Conservation (phyloP, 2,888 invertebrate genomes). For the Metellina segmentata region DNA sequence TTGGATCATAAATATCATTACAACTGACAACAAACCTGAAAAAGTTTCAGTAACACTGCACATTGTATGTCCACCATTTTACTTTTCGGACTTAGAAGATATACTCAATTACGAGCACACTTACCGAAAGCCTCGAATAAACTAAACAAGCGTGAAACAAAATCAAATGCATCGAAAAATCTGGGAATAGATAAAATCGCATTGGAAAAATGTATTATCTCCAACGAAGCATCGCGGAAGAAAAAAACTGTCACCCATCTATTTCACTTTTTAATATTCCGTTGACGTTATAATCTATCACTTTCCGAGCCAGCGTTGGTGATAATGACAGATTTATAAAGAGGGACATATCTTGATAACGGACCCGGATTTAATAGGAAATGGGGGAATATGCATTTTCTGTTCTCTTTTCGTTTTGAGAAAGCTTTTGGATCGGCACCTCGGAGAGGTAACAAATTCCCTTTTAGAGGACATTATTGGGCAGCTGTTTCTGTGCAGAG, state of each 20-base stretch:
- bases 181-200: not conserved
- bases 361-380: not conserved
- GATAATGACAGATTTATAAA: not conserved
- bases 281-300: not conserved
- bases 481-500: not conserved
- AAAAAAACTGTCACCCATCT: not conserved
- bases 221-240: not conserved
- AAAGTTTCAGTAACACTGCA: too few relatives aligned
- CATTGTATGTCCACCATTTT: not conserved
- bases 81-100: not conserved
- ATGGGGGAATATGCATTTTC: not conserved
- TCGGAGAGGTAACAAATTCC: not conserved
- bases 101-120: not conserved
- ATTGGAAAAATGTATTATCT: not conserved
- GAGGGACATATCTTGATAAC: not conserved
- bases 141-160: not conserved
- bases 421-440: not conserved
- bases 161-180: not conserved
- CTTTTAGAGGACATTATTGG: not conserved
- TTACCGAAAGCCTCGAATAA: not conserved
- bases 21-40: too few relatives aligned
- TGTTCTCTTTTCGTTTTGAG: not conserved
- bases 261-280: not conserved
- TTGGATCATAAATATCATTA: too few relatives aligned
- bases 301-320: not conserved